Base-by-base conservation (phyloP, 1,140 invertebrate species). In the Sinonovacula constricta region DNA sequence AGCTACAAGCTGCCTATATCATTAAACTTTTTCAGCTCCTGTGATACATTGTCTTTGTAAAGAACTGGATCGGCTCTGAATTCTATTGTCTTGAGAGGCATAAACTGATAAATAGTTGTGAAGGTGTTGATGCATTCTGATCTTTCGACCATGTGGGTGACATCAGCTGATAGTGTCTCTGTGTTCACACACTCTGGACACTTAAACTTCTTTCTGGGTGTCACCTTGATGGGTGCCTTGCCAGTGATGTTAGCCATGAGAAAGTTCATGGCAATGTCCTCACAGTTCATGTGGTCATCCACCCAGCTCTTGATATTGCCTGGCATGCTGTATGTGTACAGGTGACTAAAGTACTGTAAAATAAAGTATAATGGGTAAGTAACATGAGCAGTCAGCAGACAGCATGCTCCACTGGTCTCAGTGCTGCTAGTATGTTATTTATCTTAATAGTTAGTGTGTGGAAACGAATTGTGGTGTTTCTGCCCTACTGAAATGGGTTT, bases 231-330 rank as follows among this genome's bases (percentile, higher is more conserved):
- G 0, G 97, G 97, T 24, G 97, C 94, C 92, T 98, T 98, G 2
- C 97, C 94, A 0, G 98, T 99, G 31, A 99, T 92, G 89, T 99
- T 98, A 14, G 98, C 96, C 33, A 99, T 96, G 0, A 99, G 93
- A 92, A 99, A 99, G 90, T 99, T 99, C 97, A 99, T 99, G 2
- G 98, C 98, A 83, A 99, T 98, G 91, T 99, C 98, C 92, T 99
- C 98, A 91, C 98, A 99, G 90, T 99, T 99, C 97, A 99, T 99
- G 85, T 97, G 97, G 89, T 99, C 96, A 91, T 99, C 98, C 5
- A 99, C 98, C 93, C 98, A 98, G 85, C 97, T 95, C 31, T 97
- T 93, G 69, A 99, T 96, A 26, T 96, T 96, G 88, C 96, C 95
- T 0, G 97, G 97, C 91, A 99, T 93, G 89, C 94, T 94, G 87